Base-by-base conservation (phyloP, 2,113 vertebrate genomes). In the Paracanthobrama guichenoti region DNA sequence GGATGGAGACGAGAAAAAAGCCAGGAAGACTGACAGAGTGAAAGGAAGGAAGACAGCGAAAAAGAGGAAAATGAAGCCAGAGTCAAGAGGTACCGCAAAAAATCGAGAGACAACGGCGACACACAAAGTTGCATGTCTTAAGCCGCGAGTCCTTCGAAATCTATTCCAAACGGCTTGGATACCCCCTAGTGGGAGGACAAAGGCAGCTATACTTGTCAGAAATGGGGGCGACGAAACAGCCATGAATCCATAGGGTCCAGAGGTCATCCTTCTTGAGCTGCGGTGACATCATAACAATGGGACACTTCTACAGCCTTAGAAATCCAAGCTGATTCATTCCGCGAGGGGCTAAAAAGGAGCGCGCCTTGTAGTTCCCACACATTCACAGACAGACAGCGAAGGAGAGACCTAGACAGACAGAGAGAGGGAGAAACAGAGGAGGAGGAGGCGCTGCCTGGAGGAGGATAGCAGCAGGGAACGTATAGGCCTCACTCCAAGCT, bases 251-350 rank as follows among this genome's bases (percentile, higher is more conserved):
- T 94, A 95, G 95, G 93, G 96, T 96, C 95, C 95, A 96, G 96
- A 97, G 97, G 97, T 99, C 96, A 97, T 93, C 93, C 92, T 96
- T 96, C 96, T 97, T 98, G 96, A 97, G 96, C 95, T 91, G 96
- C 92, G 89, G 95, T 98, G 98, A 99, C 97, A 98, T 96, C 95
- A 96, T 95, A 95, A 99, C 97, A 99, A 98, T 97, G 94, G 96
- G 94, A 96, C 95, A 96, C 96, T 97, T 94, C 96, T 95, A 90
- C 92, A 96, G 94, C 94, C 95, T 96, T 94, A 92, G 92, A 93
- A 94, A 93, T 90, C 91, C 96, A 94, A 96, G 97, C 95, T 96
- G 94, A 95, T 94, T 95, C 93, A 94, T 97, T 98, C 95, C 96
- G 95, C 95, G 84, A 83, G 35, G 84, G 84, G 95, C 92, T 95